A percentile compares a stretch with the other conserved stretches of the same genome.
Evolutionary conservation across 2,888 invertebrate species (phyloP).

Genomic region (Drosophila barbarae): DNA sequence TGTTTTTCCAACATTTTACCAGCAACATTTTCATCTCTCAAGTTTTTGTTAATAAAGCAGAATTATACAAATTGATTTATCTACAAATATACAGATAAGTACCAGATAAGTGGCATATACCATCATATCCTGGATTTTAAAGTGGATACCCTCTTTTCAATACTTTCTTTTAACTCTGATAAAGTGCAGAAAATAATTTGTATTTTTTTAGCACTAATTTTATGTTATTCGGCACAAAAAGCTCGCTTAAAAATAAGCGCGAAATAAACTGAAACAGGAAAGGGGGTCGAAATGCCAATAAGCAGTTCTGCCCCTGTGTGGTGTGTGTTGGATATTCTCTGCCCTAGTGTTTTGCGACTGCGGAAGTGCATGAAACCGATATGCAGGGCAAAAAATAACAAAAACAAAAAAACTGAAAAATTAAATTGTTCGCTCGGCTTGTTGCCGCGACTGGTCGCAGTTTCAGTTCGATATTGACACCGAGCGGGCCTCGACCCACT

Average conservation of each 20-base stretch:
- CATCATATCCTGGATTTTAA: too few species aligned
- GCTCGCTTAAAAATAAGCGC: conserved; percentile 11
- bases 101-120: too few species aligned
- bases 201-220: conserved; percentile 13
- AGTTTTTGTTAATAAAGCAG: not conserved
- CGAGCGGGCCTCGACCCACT: conserved; percentile 35
- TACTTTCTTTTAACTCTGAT: not conserved
- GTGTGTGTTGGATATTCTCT: conserved; percentile 13
- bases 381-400: conserved; percentile 10
- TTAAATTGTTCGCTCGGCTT: conserved; percentile 8
- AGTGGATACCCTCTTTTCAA: too few species aligned
- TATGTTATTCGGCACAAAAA: conserved; percentile 30
- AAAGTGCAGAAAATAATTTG: not conserved
- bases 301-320: conserved; percentile 17
- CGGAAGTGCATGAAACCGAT: conserved; percentile 40
- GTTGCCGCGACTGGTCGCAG: conserved; percentile 1
- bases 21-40: not conserved
- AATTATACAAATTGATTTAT: not conserved
- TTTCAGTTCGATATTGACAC: conserved; percentile 29
- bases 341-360: not conserved
- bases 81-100: not conserved
- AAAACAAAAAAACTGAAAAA: conserved; percentile 1
- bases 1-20: not conserved
- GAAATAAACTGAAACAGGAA: conserved; percentile 21
- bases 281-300: conserved; percentile 36